phyloP scores from a whole-genome alignment of 2,113 vertebrate species.

The Heterotilapia buettikoferi region DNA sequence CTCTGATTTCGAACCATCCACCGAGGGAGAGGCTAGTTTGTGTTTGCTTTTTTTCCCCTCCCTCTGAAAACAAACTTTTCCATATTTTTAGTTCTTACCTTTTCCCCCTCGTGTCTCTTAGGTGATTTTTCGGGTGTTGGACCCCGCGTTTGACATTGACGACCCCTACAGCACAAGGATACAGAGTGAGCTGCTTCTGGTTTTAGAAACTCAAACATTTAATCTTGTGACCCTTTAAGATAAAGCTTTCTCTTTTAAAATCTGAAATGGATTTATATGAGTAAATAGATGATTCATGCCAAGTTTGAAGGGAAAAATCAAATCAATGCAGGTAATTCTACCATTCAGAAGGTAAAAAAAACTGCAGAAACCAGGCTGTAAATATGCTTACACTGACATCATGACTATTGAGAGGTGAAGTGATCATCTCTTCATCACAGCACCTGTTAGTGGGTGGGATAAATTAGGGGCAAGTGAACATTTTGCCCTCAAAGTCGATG shows the following conservation, averaged over 20 bases:
- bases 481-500: not conserved
- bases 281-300: not conserved
- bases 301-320: not conserved
- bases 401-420: not conserved
- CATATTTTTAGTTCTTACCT: not conserved
- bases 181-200: conserved; percentile 76
- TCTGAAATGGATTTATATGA: not conserved
- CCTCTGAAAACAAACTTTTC: not conserved
- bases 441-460: not conserved
- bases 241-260: not conserved
- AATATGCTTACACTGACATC: not conserved
- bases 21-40: conserved; percentile 85
- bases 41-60: not conserved
- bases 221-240: not conserved
- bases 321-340: not conserved
- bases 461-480: not conserved
- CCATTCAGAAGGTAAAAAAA: not conserved
- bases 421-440: not conserved
- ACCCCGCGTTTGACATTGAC: conserved; percentile 88
- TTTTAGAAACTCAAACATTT: not conserved
- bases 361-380: not conserved
- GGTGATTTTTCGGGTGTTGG: conserved; percentile 91
- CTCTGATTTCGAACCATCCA: conserved; percentile 91
- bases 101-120: conserved; percentile 20
- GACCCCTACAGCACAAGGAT: conserved; percentile 90